These are phyloP conservation scores for Silurus asotus DNA, from an alignment of 2,113 vertebrate genomes.

Conservation along the genomic window DNA sequence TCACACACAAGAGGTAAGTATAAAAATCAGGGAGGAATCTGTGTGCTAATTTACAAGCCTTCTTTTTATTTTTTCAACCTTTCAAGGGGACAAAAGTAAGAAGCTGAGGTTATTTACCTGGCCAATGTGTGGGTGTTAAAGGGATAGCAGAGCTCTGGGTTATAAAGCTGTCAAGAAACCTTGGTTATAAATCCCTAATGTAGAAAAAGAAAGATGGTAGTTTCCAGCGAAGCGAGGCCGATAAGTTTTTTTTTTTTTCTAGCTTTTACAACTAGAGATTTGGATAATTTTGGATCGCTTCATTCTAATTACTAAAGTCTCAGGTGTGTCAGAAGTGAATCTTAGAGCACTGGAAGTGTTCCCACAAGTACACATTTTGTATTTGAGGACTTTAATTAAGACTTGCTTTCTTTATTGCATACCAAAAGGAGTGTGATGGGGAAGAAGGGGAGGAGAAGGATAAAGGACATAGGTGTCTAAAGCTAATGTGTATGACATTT, in stretches of 20 bases:
- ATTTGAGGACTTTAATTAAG: constrained; percentile 32
- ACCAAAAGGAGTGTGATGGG: neutral
- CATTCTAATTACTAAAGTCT: neutral
- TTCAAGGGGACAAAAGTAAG: constrained; percentile 38
- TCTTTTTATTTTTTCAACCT: neutral
- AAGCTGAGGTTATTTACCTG: constrained; percentile 46
- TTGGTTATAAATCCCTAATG: neutral
- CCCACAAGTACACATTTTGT: neutral
- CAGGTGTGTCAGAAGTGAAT: neutral
- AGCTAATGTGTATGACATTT: constrained; percentile 55
- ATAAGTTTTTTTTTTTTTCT: neutral
- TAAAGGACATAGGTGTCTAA: constrained; percentile 51
- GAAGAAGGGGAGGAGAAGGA: neutral
- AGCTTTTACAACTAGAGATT: neutral
- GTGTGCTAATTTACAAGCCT: constrained; percentile 42
- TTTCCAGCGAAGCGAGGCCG: neutral
- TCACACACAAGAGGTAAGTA: constrained; percentile 23
- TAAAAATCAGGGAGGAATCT: constrained; percentile 25
- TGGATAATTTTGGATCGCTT: neutral
- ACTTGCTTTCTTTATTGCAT: constrained; percentile 3
- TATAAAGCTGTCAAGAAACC: constrained; percentile 16
- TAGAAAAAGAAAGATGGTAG: neutral
- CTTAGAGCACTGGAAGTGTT: neutral
- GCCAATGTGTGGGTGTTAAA: neutral
- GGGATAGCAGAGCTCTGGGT: neutral